Base-by-base conservation (phyloP, 1,140 invertebrate species). In the Hirudo medicinalis region DNA sequence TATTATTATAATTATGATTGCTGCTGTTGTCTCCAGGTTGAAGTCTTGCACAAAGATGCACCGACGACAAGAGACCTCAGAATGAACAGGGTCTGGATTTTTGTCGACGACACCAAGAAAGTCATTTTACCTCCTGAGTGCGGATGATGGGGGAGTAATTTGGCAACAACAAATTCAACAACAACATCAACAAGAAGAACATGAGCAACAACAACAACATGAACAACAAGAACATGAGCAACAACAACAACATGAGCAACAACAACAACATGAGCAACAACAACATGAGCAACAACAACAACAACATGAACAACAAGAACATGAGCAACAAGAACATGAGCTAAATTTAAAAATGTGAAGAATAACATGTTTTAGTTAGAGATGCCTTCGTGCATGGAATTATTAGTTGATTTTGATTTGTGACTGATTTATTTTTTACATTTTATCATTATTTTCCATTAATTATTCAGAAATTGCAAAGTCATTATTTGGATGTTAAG, bases 11-110 rank as follows among this genome's bases (percentile, higher is more conserved):
- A 25, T 11, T 25, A 63, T 25, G 3, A 2, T 22, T 63, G 8
- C 13, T 63, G 29, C 57, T 13, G 20, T 25, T 63, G 2, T 2
- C 32, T 63, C 57, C 11, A 63, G 57, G 57, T 63, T 63, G 22
- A 63, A 63, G 57, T 63, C 0, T 63, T 63, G 29, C 57, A 63
- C 57, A 63, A 63, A 63, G 57, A 63, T 63, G 4, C 57, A 32
- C 57, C 57, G 17, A 63, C 57, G 19, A 63, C 57, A 0, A 63
- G 57, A 63, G 57, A 63, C 15, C 57, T 63, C 11, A 63, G 57
- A 22, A 32, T 25, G 22, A 32, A n/a, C 57, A 63, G 57, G 17
- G 57, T 63, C 13, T 63, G 57, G 57, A 63, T 63, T 11, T 63
- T 63, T 63, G 57, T 63, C 1, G 57, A 63, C 15, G 57, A 63